phyloP scores from a whole-genome alignment of 2,888 invertebrate genomes.

The Hyposoter dolosus region DNA sequence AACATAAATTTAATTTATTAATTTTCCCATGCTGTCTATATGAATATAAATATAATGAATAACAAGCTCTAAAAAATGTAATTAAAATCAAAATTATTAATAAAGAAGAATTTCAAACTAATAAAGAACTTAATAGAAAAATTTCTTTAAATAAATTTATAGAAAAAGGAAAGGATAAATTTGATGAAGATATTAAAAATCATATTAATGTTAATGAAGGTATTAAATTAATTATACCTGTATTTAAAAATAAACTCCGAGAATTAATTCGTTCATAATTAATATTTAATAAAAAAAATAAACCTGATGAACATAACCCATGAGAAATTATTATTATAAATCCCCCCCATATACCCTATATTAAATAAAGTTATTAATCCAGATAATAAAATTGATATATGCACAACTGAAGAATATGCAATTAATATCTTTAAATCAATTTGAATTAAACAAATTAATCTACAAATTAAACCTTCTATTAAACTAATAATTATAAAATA shows the following conservation, averaged over 20 bases:
- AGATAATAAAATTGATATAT: too few relatives aligned
- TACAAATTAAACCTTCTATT: neutral
- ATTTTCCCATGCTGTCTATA: neutral
- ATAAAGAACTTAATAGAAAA: neutral
- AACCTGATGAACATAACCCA: neutral
- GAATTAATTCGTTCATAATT: slow-evolving; percentile 1
- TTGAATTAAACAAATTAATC: neutral
- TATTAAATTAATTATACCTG: neutral
- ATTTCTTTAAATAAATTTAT: slow-evolving; percentile 1
- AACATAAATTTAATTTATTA: neutral
- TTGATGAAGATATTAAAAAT: neutral
- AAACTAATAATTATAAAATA: slow-evolving; percentile 86
- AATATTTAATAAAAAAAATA: slow-evolving; percentile 1
- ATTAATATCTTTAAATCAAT: slow-evolving; percentile 1
- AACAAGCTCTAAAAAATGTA: neutral
- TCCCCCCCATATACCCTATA: neutral
- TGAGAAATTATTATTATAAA: neutral
- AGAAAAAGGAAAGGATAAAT: neutral
- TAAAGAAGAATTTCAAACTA: neutral
- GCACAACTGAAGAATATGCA: neutral
- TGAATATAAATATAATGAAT: neutral
- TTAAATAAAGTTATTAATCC: neutral
- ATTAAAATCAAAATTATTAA: neutral
- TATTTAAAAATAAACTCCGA: neutral
- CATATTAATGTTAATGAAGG: neutral